Conservation (phyloP, 2,888 invertebrate species). For the Coremacera marginata region DNA sequence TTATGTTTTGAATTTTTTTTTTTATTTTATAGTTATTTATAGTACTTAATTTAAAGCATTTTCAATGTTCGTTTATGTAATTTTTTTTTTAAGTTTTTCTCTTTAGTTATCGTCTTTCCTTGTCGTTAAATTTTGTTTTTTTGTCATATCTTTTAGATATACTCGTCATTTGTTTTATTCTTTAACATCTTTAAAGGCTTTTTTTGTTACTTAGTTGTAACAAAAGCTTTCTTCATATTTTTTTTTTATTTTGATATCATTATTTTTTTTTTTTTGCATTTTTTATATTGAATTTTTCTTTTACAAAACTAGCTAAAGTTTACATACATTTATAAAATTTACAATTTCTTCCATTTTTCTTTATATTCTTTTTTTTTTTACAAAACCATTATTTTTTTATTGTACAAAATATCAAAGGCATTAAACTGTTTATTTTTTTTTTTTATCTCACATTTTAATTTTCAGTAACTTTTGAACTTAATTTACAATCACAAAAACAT, state of each 20-base stretch:
- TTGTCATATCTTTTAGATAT: constrained; percentile 38
- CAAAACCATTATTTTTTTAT: constrained; percentile 26
- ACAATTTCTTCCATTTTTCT: constrained; percentile 54
- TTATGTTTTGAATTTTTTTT: constrained; percentile 21
- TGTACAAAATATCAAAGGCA: constrained; percentile 40
- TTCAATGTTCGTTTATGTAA: constrained; percentile 26
- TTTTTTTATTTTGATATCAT: not conserved
- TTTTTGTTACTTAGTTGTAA: not conserved
- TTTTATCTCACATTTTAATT: constrained; percentile 18
- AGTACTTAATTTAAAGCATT: constrained; percentile 2
- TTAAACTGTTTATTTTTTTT: constrained; percentile 5
- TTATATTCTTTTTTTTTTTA: constrained; percentile 22
- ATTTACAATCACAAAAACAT: constrained; percentile 41
- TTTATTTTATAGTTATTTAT: constrained; percentile 23
- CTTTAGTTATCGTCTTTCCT: constrained; percentile 29
- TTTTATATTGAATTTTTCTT: constrained; percentile 11
- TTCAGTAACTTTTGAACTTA: constrained; percentile 42
- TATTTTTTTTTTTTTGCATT: constrained; percentile 12
- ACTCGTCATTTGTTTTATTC: constrained; percentile 29
- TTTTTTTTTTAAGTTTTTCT: constrained; percentile 46
- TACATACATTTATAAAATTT: constrained; percentile 22
- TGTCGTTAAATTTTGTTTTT: constrained; percentile 51
- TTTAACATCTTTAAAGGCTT: constrained; percentile 23
- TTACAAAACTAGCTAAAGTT: constrained; percentile 35
- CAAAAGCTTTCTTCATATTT: not conserved